A percentile compares a stretch with the other conserved stretches of the same genome.
Evolutionary conservation across 2,888 invertebrate genomes (phyloP).

Genomic region (Nipponacmea schrenckii): DNA sequence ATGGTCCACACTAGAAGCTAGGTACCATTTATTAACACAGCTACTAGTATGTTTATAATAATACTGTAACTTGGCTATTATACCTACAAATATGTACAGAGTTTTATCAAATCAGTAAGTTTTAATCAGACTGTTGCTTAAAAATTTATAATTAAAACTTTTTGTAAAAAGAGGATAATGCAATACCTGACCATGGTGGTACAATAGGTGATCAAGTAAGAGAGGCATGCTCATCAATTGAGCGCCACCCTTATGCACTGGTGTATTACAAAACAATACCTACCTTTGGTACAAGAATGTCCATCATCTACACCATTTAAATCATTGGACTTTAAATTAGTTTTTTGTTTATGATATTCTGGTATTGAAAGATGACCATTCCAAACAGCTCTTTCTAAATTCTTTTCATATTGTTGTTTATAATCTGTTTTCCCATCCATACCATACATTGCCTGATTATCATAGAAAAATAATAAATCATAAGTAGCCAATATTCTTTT

Average conservation of each 20-base stretch:
- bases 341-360: constrained; percentile 85
- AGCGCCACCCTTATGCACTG: no score
- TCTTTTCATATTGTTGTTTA: constrained; percentile 80
- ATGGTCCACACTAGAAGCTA: constrained; percentile 86
- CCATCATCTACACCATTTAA: constrained; percentile 85
- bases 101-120: no score
- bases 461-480: background rate
- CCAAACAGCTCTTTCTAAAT: constrained; percentile 83
- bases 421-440: constrained; percentile 90
- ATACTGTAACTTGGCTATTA: constrained; percentile 58
- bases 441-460: constrained; percentile 80
- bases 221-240: no score
- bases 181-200: no score
- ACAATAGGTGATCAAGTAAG: no score
- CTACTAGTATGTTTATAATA: constrained; percentile 63
- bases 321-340: constrained; percentile 80
- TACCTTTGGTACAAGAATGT: constrained; percentile 83
- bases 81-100: no score
- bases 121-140: no score
- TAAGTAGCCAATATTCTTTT: no score
- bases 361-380: constrained; percentile 86
- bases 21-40: constrained; percentile 77
- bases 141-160: no score
- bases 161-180: no score
- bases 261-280: background rate